A percentile compares a stretch with the other conserved stretches of the same genome.
Conservation (phyloP, 2,113 vertebrate species). For the Oreotrochilus melanogaster region DNA sequence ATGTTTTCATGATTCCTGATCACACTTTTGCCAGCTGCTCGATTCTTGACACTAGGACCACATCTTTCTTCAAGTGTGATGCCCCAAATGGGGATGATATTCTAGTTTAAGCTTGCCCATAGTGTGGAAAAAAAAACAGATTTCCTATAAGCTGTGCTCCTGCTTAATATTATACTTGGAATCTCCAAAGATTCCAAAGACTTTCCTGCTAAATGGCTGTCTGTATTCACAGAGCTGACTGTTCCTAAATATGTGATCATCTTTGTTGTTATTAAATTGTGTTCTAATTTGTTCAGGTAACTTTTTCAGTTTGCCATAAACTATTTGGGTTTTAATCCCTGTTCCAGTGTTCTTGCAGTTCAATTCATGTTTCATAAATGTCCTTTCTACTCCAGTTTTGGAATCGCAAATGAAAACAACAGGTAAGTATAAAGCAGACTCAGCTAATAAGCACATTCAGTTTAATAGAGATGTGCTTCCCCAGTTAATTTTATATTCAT, state of each 20-base stretch:
- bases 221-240: not conserved
- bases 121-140: not conserved
- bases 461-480: not conserved
- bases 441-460: not conserved
- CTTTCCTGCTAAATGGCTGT: not conserved
- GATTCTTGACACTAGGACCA: not conserved
- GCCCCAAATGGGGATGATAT: not conserved
- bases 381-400: not conserved
- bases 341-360: not conserved
- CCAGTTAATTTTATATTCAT: not conserved
- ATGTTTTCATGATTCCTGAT: not conserved
- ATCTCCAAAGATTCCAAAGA: not conserved
- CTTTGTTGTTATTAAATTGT: not conserved
- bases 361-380: not conserved
- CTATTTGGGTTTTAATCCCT: not conserved
- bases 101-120: not conserved
- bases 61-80: not conserved
- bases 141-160: not conserved
- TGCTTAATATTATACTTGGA: not conserved
- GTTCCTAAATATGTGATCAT: not conserved
- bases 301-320: not conserved
- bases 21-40: not conserved
- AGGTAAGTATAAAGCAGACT: not conserved
- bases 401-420: not conserved
- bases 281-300: not conserved